These are phyloP conservation scores for Cyphomyrmex costatus DNA, from an alignment of 1,140 invertebrate species.

Conservation along the genomic window DNA sequence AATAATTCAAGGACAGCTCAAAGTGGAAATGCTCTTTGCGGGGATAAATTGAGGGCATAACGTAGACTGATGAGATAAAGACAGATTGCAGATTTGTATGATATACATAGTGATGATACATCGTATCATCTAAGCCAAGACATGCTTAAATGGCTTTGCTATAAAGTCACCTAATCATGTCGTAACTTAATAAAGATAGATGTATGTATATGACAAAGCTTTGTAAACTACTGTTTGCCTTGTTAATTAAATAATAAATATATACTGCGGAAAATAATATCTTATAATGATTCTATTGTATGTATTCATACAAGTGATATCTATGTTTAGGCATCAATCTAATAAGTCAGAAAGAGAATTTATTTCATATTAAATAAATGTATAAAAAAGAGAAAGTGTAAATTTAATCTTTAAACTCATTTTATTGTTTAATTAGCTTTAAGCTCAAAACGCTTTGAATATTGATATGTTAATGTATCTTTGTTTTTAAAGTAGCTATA, in stretches of 20 bases:
- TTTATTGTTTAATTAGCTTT: not conserved
- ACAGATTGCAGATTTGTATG: conserved; percentile 23
- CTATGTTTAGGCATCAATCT: not conserved
- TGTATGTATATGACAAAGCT: not conserved
- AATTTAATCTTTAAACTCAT: not conserved
- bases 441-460: not conserved
- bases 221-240: not conserved
- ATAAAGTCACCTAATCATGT: conserved; percentile 11
- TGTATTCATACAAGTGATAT: not conserved
- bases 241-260: conserved; percentile 20
- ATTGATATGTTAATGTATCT: not conserved
- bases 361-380: not conserved
- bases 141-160: not conserved
- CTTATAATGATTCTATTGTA: not conserved
- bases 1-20: conserved; percentile 3
- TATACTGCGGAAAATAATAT: not conserved
- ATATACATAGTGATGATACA: conserved; percentile 19
- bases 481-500: not conserved
- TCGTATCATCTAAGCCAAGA: not conserved
- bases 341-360: not conserved
- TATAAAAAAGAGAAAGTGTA: not conserved
- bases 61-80: conserved; percentile 36
- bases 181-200: conserved; percentile 26
- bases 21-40: not conserved
- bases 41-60: not conserved